Evolutionary conservation across 2,797 vertebrate genomes (phyloP).

Genomic region (Siniperca obscura): DNA sequence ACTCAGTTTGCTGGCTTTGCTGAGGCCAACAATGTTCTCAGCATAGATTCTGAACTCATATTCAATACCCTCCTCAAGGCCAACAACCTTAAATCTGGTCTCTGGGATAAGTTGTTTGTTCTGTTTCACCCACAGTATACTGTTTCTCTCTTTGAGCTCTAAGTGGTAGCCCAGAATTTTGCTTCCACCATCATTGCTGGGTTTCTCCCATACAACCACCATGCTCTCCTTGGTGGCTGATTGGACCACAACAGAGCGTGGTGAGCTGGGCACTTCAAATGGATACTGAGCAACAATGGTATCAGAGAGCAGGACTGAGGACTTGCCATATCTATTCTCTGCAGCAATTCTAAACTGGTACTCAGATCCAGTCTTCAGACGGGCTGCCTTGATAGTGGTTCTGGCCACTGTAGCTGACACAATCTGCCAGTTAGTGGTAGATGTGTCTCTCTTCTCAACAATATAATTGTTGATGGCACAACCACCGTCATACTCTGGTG

Average conservation of each 20-base stretch:
- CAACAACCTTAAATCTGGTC: constrained; percentile 91
- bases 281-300: constrained; percentile 94
- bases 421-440: constrained; percentile 96
- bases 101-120: constrained; percentile 96
- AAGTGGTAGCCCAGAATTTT: constrained; percentile 95
- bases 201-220: constrained; percentile 95
- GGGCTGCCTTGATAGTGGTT: constrained; percentile 94
- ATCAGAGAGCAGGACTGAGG: constrained; percentile 91
- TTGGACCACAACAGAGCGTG: constrained; percentile 91
- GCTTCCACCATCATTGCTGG: constrained; percentile 96
- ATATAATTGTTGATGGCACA: constrained; percentile 97
- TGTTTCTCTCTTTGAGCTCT: constrained; percentile 97
- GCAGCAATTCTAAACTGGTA: constrained; percentile 99
- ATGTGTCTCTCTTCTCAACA: constrained; percentile 98
- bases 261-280: constrained; percentile 92
- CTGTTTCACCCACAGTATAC: constrained; percentile 95
- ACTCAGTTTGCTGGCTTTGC: constrained; percentile 93
- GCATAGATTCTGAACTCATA: constrained; percentile 98
- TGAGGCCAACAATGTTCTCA: constrained; percentile 96
- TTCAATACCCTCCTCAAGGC: constrained; percentile 97
- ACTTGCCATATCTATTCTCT: constrained; percentile 99
- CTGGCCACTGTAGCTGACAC: constrained; percentile 98
- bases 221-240: constrained; percentile 93
- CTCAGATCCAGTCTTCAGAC: constrained; percentile 94
- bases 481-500: constrained; percentile 95